phyloP scores from a whole-genome alignment of 2,888 invertebrate genomes.

The Trissolcus japonicus region DNA sequence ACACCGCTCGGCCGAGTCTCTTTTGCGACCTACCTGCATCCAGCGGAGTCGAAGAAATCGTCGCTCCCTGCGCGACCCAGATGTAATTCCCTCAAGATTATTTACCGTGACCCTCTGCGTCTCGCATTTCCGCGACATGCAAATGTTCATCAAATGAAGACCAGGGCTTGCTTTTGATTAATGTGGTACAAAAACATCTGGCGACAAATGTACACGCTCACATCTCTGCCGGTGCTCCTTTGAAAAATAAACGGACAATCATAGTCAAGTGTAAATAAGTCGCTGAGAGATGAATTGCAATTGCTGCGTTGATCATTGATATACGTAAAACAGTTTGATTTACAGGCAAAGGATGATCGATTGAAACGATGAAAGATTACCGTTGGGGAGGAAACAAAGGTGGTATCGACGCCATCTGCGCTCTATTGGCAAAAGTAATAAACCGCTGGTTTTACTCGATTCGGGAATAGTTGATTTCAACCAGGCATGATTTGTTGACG shows the following conservation, averaged over 20 bases:
- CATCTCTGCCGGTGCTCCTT: no score
- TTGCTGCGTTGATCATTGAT: background rate
- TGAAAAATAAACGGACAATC: background rate
- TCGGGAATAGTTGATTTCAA: no score
- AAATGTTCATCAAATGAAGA: conserved; percentile 11
- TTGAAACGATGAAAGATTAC: no score
- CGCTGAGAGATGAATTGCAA: no score
- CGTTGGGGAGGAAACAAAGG: no score
- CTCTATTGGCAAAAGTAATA: no score
- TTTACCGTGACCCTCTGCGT: conserved; percentile 11
- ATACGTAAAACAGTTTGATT: background rate
- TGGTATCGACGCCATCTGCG: no score
- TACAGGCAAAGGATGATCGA: background rate
- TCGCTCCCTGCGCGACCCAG: conserved; percentile 12
- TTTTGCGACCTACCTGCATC: conserved; percentile 16
- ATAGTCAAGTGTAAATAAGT: no score
- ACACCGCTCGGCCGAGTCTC: conserved; percentile 34
- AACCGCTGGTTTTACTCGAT: no score
- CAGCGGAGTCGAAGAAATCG: conserved; percentile 18
- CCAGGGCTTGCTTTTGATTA: background rate
- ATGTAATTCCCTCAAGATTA: conserved; percentile 31
- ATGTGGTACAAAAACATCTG: background rate
- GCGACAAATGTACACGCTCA: background rate
- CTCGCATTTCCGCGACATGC: conserved; percentile 8
- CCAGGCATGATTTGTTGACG: conserved; percentile 13